These are phyloP conservation scores for Gastrophysa polygoni DNA, from an alignment of 2,888 invertebrate genomes.

Conservation along the genomic window DNA sequence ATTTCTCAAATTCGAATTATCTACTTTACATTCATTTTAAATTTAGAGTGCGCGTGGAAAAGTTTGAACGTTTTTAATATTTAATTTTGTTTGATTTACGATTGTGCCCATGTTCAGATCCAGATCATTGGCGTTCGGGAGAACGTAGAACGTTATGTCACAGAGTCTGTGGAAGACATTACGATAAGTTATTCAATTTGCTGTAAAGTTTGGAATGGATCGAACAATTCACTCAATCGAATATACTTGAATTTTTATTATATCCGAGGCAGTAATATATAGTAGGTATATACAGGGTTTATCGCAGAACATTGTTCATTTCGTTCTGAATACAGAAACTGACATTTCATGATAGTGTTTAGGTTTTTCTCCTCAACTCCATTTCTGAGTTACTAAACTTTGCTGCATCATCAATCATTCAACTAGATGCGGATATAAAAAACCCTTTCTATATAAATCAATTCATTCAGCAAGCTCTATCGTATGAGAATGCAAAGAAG, in stretches of 20 bases:
- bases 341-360: no score
- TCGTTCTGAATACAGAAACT: no score
- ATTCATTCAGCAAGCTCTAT: no score
- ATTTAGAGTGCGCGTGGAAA: slow-evolving; percentile 58
- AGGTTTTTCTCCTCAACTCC: no score
- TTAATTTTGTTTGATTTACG: slow-evolving; percentile 61
- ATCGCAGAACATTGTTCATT: no score
- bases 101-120: slow-evolving; percentile 55
- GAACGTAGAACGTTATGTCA: no score
- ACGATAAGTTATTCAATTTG: not conserved
- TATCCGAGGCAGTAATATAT: not conserved
- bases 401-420: no score
- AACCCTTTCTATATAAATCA: no score
- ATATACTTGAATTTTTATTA: not conserved
- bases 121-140: slow-evolving; percentile 31
- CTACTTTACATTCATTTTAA: slow-evolving; percentile 61
- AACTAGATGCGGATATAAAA: no score
- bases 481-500: no score
- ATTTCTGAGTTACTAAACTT: no score
- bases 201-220: not conserved
- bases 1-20: slow-evolving; percentile 61
- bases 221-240: not conserved
- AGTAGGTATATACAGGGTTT: no score
- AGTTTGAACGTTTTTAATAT: slow-evolving; percentile 60
- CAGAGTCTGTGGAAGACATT: not conserved